Base-by-base conservation (phyloP, 2,113 vertebrate species). In the Bostrychus sinensis region DNA sequence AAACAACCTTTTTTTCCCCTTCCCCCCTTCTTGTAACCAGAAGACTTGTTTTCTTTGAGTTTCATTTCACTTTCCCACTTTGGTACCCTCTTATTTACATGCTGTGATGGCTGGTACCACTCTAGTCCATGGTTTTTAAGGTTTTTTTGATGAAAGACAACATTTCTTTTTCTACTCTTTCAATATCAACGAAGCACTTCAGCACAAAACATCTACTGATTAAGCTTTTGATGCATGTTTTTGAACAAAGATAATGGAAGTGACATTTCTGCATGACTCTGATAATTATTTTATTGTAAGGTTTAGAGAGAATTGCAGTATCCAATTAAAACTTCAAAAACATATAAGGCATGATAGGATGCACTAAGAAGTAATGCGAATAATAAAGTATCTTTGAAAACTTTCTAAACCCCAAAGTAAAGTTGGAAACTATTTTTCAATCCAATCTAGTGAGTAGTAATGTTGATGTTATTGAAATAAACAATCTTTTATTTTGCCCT, bases 1-100 rank as follows among this genome's bases (percentile, higher is more conserved):
- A 88, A 89, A 89, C 85, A 84, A 76, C 73, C 70, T 7, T 51
- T 60, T 59, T 46, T 37, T 34, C 63, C 46, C n/a, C n/a, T n/a
- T n/a, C n/a, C n/a, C n/a, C n/a, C n/a, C 42, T 56, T 57, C 38
- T 2, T 50, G 62, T 46, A 56, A 77, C 71, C 67, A 72, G 5
- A 41, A 54, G 54, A 48, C 28, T 75, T 19, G 38, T 64, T 81
- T 66, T 63, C 25, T 55, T 36, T 26, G 38, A 0, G 5, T 60
- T 75, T 70, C 17, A 42, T 76, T 76, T 53, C 9, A 23, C 17
- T 58, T 58, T 66, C 66, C 38, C 3, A 0, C 75, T 77, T 67
- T 57, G 23, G 41, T 66, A 10, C 48, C 56, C 66, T 70, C 58
- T 69, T 78, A 75, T 80, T 83, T 60, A 75, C 75, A 68, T 53